Evolutionary conservation across 2,113 vertebrate species (phyloP).

Genomic region (Corydoras maculifer): DNA sequence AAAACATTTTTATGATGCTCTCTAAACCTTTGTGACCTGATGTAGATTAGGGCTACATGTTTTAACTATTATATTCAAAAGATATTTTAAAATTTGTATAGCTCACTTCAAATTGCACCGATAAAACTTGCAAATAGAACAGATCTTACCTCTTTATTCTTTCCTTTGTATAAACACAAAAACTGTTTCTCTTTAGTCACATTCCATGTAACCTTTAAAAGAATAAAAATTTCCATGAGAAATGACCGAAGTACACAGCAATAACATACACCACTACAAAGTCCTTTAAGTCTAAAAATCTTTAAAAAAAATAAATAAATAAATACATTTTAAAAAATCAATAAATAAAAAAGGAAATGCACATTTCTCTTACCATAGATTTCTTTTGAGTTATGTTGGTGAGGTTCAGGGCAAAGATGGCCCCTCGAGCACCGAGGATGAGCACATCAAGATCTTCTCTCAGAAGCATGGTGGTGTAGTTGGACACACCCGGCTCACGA

Average conservation of each 20-base stretch:
- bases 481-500: conserved; percentile 54
- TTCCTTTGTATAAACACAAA: conserved; percentile 61
- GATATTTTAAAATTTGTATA: no score
- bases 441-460: conserved; percentile 60
- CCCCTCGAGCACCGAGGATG: conserved; percentile 66
- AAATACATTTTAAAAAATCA: no score
- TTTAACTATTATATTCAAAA: no score
- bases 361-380: conserved; percentile 53
- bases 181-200: conserved; percentile 42
- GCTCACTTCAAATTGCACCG: no score
- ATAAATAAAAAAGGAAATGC: neutral
- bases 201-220: conserved; percentile 63
- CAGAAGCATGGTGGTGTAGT: conserved; percentile 68
- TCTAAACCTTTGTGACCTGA: no score
- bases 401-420: conserved; percentile 67
- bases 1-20: no score
- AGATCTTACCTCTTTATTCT: conserved; percentile 55
- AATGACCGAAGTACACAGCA: no score
- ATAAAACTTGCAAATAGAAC: neutral
- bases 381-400: conserved; percentile 58
- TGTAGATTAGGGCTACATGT: no score
- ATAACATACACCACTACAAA: no score
- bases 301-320: no score
- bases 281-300: neutral
- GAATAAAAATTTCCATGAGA: neutral